Conservation (phyloP, 2,113 vertebrate genomes). For the Bos indicus region DNA sequence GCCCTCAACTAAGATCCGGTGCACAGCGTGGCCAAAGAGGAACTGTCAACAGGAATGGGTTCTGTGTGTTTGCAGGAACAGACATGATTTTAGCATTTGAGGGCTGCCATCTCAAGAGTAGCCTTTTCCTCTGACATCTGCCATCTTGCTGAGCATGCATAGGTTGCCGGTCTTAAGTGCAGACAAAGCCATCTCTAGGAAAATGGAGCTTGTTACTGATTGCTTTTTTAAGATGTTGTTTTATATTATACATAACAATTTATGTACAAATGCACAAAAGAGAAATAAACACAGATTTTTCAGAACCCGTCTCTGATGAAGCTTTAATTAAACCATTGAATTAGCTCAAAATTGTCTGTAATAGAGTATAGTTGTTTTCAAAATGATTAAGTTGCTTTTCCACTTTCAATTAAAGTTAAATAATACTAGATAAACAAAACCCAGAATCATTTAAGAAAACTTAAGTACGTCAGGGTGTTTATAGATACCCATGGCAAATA, state of each 20-base stretch:
- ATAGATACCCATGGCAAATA: not conserved
- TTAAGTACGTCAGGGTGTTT: not conserved
- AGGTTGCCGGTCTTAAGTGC: not conserved
- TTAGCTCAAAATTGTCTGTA: not conserved
- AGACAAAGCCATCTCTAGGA: not conserved
- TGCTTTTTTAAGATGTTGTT: not conserved
- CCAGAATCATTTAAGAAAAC: not conserved
- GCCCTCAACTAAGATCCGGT: not conserved
- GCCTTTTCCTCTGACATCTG: not conserved
- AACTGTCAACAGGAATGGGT: not conserved
- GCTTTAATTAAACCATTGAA: slow-evolving; percentile 48
- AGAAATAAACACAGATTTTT: slow-evolving; percentile 53
- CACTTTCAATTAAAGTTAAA: slow-evolving; percentile 33
- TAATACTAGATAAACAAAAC: not conserved
- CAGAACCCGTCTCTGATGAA: not conserved
- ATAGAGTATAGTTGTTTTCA: slow-evolving; percentile 16
- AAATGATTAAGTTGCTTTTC: slow-evolving; percentile 45
- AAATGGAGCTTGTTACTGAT: not conserved
- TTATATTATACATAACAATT: not conserved
- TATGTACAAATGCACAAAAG: slow-evolving; percentile 1
- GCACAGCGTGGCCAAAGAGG: not conserved
- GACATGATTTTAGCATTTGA: not conserved
- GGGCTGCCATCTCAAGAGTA: not conserved
- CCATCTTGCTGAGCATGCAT: not conserved
- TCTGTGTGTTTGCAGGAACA: not conserved